phyloP scores from a whole-genome alignment of 2,888 invertebrate species.

The Amiota mariae region DNA sequence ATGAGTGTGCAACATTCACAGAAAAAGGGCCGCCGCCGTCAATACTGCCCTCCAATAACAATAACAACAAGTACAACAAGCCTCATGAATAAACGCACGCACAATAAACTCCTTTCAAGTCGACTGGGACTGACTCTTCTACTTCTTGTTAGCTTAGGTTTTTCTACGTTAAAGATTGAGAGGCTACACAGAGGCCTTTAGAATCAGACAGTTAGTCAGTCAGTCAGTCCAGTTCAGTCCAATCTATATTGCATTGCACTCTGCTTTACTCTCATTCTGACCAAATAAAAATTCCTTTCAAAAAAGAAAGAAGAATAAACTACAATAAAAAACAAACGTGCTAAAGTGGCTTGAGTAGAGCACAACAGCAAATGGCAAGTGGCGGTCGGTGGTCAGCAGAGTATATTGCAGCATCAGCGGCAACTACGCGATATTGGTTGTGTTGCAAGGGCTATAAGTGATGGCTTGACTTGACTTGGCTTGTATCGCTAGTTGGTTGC shows the following conservation, averaged over 20 bases:
- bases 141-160: conserved; percentile 54
- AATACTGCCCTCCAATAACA: not conserved
- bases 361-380: not conserved
- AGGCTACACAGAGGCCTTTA: not conserved
- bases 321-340: conserved; percentile 16
- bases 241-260: not conserved
- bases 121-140: conserved; percentile 37
- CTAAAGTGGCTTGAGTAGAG: conserved; percentile 14
- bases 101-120: conserved; percentile 65
- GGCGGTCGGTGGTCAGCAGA: not conserved
- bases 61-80: conserved; percentile 20
- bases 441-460: no score
- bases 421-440: no score
- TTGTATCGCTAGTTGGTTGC: not conserved
- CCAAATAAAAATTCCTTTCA: conserved; percentile 26
- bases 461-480: no score
- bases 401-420: no score
- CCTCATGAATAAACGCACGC: conserved; percentile 50
- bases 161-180: not conserved
- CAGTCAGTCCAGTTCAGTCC: no score
- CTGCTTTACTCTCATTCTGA: conserved; percentile 5
- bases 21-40: conserved; percentile 41
- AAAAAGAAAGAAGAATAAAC: not conserved
- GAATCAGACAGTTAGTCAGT: not conserved
- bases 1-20: conserved; percentile 4